These are phyloP conservation scores for Mastigias papua DNA, from an alignment of 30 jellyfish, hydroid and myxozoan genomes.

Conservation along the genomic window DNA sequence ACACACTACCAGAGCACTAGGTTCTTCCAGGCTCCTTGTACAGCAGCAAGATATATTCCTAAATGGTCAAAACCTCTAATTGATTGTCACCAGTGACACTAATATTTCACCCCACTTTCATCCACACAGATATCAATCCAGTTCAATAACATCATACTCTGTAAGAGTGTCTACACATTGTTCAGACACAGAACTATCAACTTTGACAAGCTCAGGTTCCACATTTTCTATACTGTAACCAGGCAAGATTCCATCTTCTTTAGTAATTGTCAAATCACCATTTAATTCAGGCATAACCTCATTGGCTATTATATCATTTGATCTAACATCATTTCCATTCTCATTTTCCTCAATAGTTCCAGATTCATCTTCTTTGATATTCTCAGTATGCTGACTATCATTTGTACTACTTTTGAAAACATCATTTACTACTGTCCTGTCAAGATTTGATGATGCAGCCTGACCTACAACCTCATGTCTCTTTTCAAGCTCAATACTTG, in stretches of 20 bases:
- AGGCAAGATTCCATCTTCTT: not conserved
- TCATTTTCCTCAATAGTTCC: not conserved
- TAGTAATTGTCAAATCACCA: not conserved
- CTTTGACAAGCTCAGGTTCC: not conserved
- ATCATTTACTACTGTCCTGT: not conserved
- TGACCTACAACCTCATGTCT: not conserved
- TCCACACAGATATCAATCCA: slow-evolving; percentile 16
- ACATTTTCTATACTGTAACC: not conserved
- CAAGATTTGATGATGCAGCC: not conserved
- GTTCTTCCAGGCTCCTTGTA: too few relatives aligned
- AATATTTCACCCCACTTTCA: not conserved
- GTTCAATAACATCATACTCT: slow-evolving; percentile 76
- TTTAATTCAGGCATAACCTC: not conserved
- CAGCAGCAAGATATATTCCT: too few relatives aligned
- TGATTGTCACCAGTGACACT: not conserved
- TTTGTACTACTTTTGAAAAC: not conserved
- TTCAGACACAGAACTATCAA: not conserved
- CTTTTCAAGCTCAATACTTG: slow-evolving; percentile 49
- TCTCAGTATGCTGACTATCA: not conserved
- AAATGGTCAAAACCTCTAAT: not conserved
- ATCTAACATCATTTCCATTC: not conserved
- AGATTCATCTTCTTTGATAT: not conserved
- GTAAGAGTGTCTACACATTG: slow-evolving; percentile 32
- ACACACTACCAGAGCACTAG: too few relatives aligned
- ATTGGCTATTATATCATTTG: not conserved